Evolutionary conservation across 2,113 vertebrate genomes (phyloP).

Genomic region (Alectura lathami): DNA sequence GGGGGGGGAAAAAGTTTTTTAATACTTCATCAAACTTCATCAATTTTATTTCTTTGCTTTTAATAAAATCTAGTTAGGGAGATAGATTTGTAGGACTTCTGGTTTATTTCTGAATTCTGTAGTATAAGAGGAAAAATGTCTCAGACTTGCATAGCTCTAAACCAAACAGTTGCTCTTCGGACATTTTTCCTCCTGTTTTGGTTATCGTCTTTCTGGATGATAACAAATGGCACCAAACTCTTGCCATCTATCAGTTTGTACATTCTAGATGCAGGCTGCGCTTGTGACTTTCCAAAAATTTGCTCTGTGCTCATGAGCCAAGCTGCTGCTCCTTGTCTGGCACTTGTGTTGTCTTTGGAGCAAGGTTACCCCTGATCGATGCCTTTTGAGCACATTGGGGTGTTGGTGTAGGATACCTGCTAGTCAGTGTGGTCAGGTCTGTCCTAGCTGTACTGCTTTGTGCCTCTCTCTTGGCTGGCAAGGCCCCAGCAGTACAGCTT

Average conservation of each 20-base stretch:
- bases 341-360: not conserved
- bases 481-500: rapidly evolving
- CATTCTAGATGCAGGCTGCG: not conserved
- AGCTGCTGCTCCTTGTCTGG: not conserved
- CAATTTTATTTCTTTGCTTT: conserved; percentile 31
- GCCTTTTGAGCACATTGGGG: rapidly evolving
- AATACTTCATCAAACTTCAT: conserved; percentile 27
- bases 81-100: not conserved
- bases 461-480: not conserved
- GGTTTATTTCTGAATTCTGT: not conserved
- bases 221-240: not conserved
- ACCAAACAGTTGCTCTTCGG: not conserved
- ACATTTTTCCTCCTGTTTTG: not conserved
- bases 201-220: not conserved
- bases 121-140: not conserved
- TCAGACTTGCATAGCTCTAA: not conserved
- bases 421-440: not conserved
- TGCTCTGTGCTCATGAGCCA: not conserved
- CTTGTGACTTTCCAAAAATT: not conserved
- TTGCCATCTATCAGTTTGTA: not conserved
- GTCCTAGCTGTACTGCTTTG: not conserved
- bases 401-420: rapidly evolving
- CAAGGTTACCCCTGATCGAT: rapidly evolving
- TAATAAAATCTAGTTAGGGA: conserved; percentile 20
- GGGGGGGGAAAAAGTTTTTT: conserved; percentile 34